Conservation (phyloP, 2,888 invertebrate genomes). For the Argyresthia albistria region DNA sequence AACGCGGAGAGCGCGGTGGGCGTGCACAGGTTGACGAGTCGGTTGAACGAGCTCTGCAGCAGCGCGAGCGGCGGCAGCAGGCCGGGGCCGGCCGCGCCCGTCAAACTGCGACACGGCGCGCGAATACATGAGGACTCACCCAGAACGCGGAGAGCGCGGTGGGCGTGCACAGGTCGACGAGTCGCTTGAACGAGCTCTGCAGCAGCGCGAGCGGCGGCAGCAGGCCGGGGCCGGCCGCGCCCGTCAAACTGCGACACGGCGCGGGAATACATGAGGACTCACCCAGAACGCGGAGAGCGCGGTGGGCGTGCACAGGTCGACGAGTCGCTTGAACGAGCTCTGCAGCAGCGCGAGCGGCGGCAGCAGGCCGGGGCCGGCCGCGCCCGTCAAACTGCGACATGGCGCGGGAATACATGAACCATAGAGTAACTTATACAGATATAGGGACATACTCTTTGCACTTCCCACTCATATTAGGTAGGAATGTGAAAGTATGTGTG, state of each 20-base stretch:
- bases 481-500: too few species aligned
- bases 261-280: too few species aligned
- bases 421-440: too few species aligned
- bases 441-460: too few species aligned
- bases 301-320: conserved; percentile 85
- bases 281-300: conserved; percentile 75
- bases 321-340: conserved; percentile 75
- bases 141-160: conserved; percentile 77
- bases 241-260: conserved; percentile 9
- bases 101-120: conserved; percentile 2
- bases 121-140: too few species aligned
- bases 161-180: too few species aligned
- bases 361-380: conserved; percentile 20
- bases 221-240: conserved; percentile 15
- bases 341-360: conserved; percentile 42
- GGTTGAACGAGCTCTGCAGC: conserved; percentile 66
- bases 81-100: conserved; percentile 14
- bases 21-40: conserved; percentile 65
- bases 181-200: conserved; percentile 71
- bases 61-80: conserved; percentile 38
- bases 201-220: conserved; percentile 42
- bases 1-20: conserved; percentile 80
- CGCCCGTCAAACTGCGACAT: conserved; percentile 9
- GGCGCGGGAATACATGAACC: too few species aligned
- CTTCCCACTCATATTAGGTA: too few species aligned